A percentile compares a stretch with the other conserved stretches of the same genome.
Conservation (phyloP, 2,797 vertebrate genomes). For the Ambastaia sidthimunki region DNA sequence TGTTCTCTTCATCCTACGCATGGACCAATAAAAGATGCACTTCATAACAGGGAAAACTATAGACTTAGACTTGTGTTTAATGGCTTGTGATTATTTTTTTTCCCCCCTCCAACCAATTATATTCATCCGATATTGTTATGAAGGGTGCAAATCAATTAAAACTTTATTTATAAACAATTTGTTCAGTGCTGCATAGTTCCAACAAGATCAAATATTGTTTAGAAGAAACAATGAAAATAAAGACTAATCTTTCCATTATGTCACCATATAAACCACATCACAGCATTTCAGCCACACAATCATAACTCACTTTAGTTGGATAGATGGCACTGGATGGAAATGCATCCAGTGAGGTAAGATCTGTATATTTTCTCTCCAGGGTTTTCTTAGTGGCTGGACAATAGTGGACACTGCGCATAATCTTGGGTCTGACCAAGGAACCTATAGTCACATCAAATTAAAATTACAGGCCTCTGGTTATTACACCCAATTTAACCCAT, state of each 20-base stretch:
- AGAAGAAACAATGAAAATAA: no score
- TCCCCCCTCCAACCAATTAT: no score
- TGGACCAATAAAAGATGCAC: no score
- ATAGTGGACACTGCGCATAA: conserved; percentile 71
- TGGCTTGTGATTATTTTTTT: no score
- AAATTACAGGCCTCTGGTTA: neutral
- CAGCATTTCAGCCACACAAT: neutral
- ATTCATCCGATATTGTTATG: no score
- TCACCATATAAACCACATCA: neutral
- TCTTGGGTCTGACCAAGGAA: conserved; percentile 71
- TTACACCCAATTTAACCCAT: neutral
- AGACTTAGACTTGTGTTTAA: no score
- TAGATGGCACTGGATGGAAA: conserved; percentile 71
- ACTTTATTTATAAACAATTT: no score
- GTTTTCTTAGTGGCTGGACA: conserved; percentile 72
- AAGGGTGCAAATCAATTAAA: no score
- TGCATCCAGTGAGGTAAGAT: conserved; percentile 71
- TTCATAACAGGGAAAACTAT: no score
- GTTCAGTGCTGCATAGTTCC: no score
- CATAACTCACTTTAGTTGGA: conserved; percentile 62
- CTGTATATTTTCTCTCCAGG: conserved; percentile 70
- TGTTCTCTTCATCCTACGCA: conserved; percentile 74
- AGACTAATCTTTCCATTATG: no score
- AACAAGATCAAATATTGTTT: no score
- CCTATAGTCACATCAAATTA: conserved; percentile 54